These are phyloP conservation scores for Trachelus stipa DNA, from an alignment of 2,888 invertebrate genomes.

Conservation along the genomic window DNA sequence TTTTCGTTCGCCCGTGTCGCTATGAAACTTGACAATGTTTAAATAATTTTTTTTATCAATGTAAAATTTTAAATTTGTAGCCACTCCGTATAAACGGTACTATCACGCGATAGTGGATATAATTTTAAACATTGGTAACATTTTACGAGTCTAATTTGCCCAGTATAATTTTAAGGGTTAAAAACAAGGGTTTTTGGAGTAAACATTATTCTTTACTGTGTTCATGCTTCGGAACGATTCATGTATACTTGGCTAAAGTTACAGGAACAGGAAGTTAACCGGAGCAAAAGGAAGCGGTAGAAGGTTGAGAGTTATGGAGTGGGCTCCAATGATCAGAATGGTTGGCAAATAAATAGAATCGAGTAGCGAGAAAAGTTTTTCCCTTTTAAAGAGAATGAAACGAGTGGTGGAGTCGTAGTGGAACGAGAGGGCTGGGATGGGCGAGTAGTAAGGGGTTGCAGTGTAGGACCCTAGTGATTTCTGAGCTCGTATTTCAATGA, in stretches of 20 bases:
- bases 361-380: background rate
- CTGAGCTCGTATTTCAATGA: background rate
- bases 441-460: background rate
- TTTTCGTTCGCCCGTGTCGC: background rate
- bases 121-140: background rate
- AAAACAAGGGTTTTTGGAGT: background rate
- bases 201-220: background rate
- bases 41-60: background rate
- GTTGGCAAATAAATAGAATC: background rate
- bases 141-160: background rate
- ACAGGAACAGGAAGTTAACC: background rate
- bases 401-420: background rate
- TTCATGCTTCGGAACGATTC: background rate
- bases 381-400: background rate
- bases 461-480: background rate
- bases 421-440: background rate
- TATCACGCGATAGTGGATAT: background rate
- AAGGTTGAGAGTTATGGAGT: background rate
- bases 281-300: background rate
- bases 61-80: background rate
- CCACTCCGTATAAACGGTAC: background rate
- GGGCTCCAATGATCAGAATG: background rate
- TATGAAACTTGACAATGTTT: background rate
- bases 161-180: background rate
- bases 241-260: background rate